A percentile compares a stretch with the other conserved stretches of the same genome.
Conservation (phyloP, 2,113 vertebrate species). For the Trochalopteron elliotii region DNA sequence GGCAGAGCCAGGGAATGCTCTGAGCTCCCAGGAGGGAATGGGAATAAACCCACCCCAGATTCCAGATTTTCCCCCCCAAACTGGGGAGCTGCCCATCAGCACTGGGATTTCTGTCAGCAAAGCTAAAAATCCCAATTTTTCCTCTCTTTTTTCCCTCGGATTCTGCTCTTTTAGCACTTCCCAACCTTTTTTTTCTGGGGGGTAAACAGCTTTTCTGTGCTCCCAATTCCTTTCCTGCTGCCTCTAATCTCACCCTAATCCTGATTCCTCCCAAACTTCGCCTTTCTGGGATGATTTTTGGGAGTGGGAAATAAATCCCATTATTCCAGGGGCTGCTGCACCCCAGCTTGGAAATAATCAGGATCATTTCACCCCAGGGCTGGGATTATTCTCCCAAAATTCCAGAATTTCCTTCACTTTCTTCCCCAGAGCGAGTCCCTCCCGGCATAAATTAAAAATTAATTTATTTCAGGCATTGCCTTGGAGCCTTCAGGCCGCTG, state of each 20-base stretch:
- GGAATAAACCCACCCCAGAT: not conserved
- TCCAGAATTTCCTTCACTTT: not conserved
- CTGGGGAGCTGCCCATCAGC: not conserved
- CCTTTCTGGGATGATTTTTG: not conserved
- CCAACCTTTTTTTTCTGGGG: not conserved
- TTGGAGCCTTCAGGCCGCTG: not conserved
- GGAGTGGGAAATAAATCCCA: not conserved
- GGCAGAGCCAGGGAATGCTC: not conserved
- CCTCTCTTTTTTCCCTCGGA: not conserved
- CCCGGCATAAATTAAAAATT: not conserved
- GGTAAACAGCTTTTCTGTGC: not conserved
- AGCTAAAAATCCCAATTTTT: not conserved
- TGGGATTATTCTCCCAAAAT: not conserved
- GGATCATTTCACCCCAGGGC: not conserved
- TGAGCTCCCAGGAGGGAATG: rapidly evolving
- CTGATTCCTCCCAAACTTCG: not conserved
- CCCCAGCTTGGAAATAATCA: not conserved
- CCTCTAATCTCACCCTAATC: not conserved
- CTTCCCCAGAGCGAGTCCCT: rapidly evolving
- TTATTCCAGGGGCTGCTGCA: not conserved
- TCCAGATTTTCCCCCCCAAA: not conserved
- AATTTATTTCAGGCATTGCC: not conserved
- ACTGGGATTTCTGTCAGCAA: rapidly evolving
- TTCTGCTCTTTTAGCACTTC: not conserved
- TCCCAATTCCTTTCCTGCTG: rapidly evolving